Percentiles rank a stretch among this genome's conserved stretches.
Evolutionary conservation across 2,888 invertebrate genomes (phyloP).

Genomic region (Amphipoea oculea): DNA sequence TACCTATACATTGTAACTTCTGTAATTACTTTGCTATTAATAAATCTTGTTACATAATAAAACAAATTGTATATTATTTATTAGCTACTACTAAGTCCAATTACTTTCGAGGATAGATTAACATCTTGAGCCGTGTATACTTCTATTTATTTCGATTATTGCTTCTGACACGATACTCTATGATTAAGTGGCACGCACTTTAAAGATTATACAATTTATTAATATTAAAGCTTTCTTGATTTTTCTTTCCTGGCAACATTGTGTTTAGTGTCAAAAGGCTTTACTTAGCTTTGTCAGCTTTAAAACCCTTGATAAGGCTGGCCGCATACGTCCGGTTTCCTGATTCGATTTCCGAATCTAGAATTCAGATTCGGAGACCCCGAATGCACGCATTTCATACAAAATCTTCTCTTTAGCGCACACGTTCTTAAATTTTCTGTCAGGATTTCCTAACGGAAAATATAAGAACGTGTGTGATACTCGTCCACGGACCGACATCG

Average conservation of each 20-base stretch:
- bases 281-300: no score
- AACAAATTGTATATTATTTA: slow-evolving; percentile 11
- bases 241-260: slow-evolving; percentile 20
- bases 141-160: slow-evolving; percentile 44
- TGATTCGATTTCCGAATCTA: no score
- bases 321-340: no score
- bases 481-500: neutral
- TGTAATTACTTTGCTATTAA: neutral
- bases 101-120: slow-evolving; percentile 41
- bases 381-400: no score
- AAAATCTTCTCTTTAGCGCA: no score
- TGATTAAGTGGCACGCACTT: slow-evolving; percentile 44
- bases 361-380: no score
- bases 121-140: slow-evolving; percentile 37
- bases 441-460: no score
- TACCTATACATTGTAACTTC: neutral
- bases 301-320: no score
- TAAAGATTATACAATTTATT: slow-evolving; percentile 2
- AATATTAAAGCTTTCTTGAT: neutral
- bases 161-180: slow-evolving; percentile 34
- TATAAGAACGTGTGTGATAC: no score
- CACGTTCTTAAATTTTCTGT: no score
- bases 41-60: slow-evolving; percentile 14
- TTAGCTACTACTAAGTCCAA: slow-evolving; percentile 16
- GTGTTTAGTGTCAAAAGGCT: neutral